phyloP scores from a whole-genome alignment of 2,888 invertebrate genomes.

The Acrobasis repandana region DNA sequence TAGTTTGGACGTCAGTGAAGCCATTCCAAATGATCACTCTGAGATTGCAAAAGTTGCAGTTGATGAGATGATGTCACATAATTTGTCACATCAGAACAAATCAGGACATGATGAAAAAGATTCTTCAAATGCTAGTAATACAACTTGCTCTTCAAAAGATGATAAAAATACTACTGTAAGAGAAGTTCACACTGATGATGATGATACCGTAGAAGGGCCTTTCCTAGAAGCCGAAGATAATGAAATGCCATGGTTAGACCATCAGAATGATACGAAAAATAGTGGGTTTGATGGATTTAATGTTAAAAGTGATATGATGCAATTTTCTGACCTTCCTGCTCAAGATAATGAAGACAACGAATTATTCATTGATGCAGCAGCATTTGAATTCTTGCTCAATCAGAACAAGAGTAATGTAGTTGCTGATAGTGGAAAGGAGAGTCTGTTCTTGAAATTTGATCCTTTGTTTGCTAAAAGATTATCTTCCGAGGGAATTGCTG shows the following conservation, averaged over 20 bases:
- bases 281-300: constrained; percentile 49
- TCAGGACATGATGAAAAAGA: constrained; percentile 43
- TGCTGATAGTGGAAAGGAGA: constrained; percentile 73
- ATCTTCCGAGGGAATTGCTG: constrained; percentile 61
- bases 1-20: neutral
- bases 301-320: constrained; percentile 54
- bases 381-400: constrained; percentile 71
- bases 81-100: neutral
- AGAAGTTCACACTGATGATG: constrained; percentile 71
- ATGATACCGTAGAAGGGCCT: constrained; percentile 74
- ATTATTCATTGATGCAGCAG: constrained; percentile 74
- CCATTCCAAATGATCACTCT: neutral
- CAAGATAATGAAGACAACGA: constrained; percentile 57
- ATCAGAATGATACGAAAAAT: constrained; percentile 51
- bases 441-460: constrained; percentile 74
- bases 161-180: constrained; percentile 53
- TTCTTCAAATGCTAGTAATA: constrained; percentile 42
- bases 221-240: constrained; percentile 65
- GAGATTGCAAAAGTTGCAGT: constrained; percentile 22
- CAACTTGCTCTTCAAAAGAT: constrained; percentile 54
- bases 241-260: constrained; percentile 47
- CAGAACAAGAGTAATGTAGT: constrained; percentile 66
- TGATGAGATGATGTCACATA: constrained; percentile 11
- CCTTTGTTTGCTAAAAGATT: constrained; percentile 70
- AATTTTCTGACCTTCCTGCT: constrained; percentile 52